Conservation (phyloP, 2,888 invertebrate genomes). For the Yponomeuta plumbellus region DNA sequence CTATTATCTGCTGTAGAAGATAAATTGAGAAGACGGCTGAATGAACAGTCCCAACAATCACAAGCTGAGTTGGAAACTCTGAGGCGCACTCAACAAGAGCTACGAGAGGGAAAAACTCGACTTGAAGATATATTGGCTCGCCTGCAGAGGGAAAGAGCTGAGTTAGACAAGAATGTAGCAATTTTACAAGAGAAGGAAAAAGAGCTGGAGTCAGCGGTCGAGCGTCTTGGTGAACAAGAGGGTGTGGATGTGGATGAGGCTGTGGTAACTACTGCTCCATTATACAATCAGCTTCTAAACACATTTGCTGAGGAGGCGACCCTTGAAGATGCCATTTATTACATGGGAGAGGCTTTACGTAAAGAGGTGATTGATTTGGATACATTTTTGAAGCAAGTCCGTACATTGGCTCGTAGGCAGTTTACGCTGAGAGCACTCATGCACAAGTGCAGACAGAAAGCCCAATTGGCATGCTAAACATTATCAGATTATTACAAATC, state of each 20-base stretch:
- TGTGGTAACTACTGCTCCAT: conserved; percentile 95
- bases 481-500: not conserved
- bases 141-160: conserved; percentile 85
- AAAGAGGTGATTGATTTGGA: conserved; percentile 96
- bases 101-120: conserved; percentile 88
- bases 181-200: conserved; percentile 91
- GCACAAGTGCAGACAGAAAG: conserved; percentile 97
- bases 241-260: conserved; percentile 96
- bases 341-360: conserved; percentile 95
- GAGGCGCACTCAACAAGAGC: conserved; percentile 89
- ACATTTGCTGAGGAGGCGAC: conserved; percentile 99
- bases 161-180: conserved; percentile 89
- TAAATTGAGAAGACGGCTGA: conserved; percentile 89
- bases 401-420: conserved; percentile 95
- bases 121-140: conserved; percentile 86
- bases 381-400: conserved; percentile 96
- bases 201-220: conserved; percentile 88
- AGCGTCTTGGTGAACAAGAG: conserved; percentile 85
- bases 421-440: conserved; percentile 96
- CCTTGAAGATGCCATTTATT: conserved; percentile 98
- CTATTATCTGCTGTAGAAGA: conserved; percentile 96
- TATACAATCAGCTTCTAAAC: conserved; percentile 96
- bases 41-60: conserved; percentile 92
- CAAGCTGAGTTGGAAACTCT: conserved; percentile 95
- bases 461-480: conserved; percentile 84